phyloP scores from a whole-genome alignment of 2,113 vertebrate genomes.

The Machaerirhynchus nigripectus region DNA sequence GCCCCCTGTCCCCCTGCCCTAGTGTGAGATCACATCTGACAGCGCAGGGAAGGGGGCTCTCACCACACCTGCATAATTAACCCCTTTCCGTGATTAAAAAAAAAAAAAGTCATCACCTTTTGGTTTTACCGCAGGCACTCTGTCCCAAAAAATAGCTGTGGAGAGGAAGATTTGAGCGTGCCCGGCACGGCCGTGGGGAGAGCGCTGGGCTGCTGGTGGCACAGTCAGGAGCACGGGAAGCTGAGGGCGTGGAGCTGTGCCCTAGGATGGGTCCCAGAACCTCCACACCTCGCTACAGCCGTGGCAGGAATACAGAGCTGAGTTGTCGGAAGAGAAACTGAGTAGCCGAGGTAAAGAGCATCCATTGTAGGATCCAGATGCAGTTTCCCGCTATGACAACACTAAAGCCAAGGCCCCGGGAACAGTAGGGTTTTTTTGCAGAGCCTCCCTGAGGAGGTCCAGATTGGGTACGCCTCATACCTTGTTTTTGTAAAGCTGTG shows the following conservation, averaged over 20 bases:
- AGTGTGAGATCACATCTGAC: accelerated
- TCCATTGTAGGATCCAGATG: not conserved
- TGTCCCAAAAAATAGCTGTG: not conserved
- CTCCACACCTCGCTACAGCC: not conserved
- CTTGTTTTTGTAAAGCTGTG: not conserved
- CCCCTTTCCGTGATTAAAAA: not conserved
- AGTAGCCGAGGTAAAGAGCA: not conserved
- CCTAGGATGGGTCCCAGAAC: not conserved
- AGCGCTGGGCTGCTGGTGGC: accelerated
- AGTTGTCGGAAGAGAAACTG: not conserved
- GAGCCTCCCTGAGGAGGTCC: not conserved
- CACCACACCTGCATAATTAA: not conserved
- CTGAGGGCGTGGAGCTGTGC: not conserved
- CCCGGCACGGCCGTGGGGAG: accelerated
- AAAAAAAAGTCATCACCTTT: not conserved
- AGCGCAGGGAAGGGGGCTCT: not conserved
- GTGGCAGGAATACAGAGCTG: not conserved
- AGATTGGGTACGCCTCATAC: not conserved
- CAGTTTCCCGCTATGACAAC: not conserved
- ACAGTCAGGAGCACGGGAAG: accelerated
- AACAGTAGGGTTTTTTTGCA: not conserved
- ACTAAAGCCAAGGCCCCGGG: not conserved
- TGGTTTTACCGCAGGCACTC: not conserved
- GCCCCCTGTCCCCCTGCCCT: not conserved
- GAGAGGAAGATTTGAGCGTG: not conserved